Conservation (phyloP, 1,140 invertebrate species). For the Daktulosphaira vitifoliae region DNA sequence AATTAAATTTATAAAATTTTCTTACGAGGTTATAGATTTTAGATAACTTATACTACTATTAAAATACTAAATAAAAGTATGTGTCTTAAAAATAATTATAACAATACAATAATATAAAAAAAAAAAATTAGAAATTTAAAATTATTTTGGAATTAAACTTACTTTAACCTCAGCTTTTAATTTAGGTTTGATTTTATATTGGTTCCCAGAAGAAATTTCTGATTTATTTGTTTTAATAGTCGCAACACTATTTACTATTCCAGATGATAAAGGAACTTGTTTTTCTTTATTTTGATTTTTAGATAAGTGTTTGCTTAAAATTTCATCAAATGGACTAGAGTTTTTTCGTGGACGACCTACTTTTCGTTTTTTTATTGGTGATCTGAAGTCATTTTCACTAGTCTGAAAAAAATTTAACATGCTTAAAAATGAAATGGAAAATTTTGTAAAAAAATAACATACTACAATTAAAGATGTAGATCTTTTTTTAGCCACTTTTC, state of each 20-base stretch:
- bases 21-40: too few species aligned
- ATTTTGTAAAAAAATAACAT: not conserved
- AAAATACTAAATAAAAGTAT: too few species aligned
- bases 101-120: too few species aligned
- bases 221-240: not conserved
- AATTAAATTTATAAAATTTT: too few species aligned
- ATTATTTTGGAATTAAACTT: not conserved
- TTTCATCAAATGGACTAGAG: not conserved
- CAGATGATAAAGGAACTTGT: not conserved
- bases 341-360: constrained; percentile 20
- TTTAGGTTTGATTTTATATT: constrained; percentile 26
- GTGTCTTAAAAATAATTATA: too few species aligned
- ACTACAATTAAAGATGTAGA: constrained; percentile 12
- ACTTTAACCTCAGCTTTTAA: constrained; percentile 36
- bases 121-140: too few species aligned
- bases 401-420: constrained; percentile 5
- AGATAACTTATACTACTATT: too few species aligned
- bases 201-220: not conserved
- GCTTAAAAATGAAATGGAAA: not conserved
- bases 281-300: constrained; percentile 18
- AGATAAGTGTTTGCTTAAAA: not conserved
- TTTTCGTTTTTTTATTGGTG: constrained; percentile 26
- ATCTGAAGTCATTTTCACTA: constrained; percentile 13
- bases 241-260: not conserved
- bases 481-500: constrained; percentile 9